Evolutionary conservation across 2,888 invertebrate species (phyloP).

Genomic region (Hirtodrosophila cameraria): DNA sequence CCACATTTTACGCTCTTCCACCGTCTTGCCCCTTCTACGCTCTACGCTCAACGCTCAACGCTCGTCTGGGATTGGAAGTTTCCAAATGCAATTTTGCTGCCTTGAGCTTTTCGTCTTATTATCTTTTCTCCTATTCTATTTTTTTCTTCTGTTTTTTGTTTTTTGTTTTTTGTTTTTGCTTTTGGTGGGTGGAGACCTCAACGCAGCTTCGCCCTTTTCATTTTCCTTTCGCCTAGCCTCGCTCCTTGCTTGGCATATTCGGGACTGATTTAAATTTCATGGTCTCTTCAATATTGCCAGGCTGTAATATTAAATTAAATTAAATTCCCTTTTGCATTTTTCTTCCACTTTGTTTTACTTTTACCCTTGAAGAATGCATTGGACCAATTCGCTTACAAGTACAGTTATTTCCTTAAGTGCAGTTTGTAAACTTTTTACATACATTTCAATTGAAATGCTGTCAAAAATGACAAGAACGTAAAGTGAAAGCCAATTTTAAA

Average conservation of each 20-base stretch:
- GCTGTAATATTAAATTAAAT: constrained; percentile 71
- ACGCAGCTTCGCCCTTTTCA: constrained; percentile 30
- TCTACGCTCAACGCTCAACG: constrained; percentile 31
- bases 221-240: constrained; percentile 5
- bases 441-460: constrained; percentile 1
- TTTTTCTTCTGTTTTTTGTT: constrained; percentile 16
- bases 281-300: constrained; percentile 71
- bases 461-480: neutral
- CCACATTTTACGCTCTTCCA: constrained; percentile 60
- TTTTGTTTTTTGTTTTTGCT: constrained; percentile 12
- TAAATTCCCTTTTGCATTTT: constrained; percentile 60
- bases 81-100: constrained; percentile 80
- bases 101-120: constrained; percentile 73
- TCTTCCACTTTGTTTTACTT: neutral
- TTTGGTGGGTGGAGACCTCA: constrained; percentile 51
- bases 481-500: neutral
- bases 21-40: constrained; percentile 29
- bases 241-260: constrained; percentile 17
- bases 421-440: neutral
- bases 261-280: constrained; percentile 74
- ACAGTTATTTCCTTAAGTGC: constrained; percentile 11
- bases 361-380: constrained; percentile 19
- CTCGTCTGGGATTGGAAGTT: constrained; percentile 83
- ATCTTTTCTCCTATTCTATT: constrained; percentile 40
- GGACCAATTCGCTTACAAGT: constrained; percentile 15